Evolutionary conservation across 2,797 vertebrate species (phyloP), one percentile per base, ranked within the genome.

Genomic region (Lutjanus campechanus): DNA sequence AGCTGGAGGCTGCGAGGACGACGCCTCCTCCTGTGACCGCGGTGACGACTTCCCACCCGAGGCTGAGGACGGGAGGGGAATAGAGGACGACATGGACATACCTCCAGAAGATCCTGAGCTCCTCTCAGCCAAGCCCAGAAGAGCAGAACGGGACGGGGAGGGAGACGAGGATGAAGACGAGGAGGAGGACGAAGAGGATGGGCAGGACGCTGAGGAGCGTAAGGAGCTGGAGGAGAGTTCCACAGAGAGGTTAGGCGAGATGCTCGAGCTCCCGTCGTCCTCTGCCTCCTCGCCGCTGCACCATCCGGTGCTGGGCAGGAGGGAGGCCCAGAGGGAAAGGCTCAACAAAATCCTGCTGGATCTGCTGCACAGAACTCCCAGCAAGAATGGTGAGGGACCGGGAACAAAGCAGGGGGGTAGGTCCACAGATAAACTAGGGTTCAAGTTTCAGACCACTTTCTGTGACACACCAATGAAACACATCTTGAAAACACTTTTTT

Each of bases 261-360:
- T 94, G 87, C 56, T 95, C 59, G 93, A 97, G 4, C 90, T 90
- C 46, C 93, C 91, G 0, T 87, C 90, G 0, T 94, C 94, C 25
- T 92, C 86, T 0, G 88, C 95, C 12, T 93, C 94, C 36, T 94
- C 95, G 17, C 91, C 93, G 2, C 76, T 93, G 47, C 87, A 92
- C 88, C 94, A 95, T 70, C 94, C 95, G 0, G 96, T 96, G 73
- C 83, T 96, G 77, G 96, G 97, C 69, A 93, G 95, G 80, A 94
- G 97, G 86, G 96, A 97, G 66, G 92, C 91, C 2, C 98, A 99
- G 90, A 94, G 97, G 56, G 97, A 98, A 17, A 93, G 97, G 11
- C 97, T 99, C 51, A 99, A 99, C 92, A 98, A 97, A 89, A 98
- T 99, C 67, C 93, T 99, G 80, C 96, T 99, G 73, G 94, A 93